These are phyloP conservation scores for Hylomyscus alleni DNA, from an alignment of 2,797 vertebrate genomes.

Conservation along the genomic window DNA sequence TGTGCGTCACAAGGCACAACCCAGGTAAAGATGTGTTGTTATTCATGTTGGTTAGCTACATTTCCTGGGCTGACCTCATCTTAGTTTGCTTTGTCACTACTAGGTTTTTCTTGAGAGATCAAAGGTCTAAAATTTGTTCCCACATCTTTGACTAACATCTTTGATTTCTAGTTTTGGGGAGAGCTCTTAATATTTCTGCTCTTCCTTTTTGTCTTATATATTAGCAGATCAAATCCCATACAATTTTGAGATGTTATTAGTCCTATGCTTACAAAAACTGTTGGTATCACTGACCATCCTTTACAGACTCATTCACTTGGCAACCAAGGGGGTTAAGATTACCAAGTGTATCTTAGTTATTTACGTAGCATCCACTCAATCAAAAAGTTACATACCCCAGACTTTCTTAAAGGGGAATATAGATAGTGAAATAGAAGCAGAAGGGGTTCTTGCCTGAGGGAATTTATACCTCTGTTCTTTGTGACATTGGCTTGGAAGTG, in stretches of 20 bases:
- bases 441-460: not conserved
- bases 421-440: conserved; percentile 3
- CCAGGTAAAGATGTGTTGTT: conserved; percentile 65
- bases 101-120: conserved; percentile 33
- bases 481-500: not conserved
- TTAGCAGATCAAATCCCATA: not conserved
- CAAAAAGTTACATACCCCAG: conserved; percentile 13
- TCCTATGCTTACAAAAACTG: not conserved
- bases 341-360: conserved; percentile 30
- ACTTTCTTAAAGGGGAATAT: not conserved
- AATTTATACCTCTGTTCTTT: not conserved
- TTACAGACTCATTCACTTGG: conserved; percentile 40
- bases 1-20: conserved; percentile 71
- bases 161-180: conserved; percentile 25
- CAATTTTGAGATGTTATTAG: not conserved
- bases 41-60: conserved; percentile 54
- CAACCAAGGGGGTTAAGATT: not conserved
- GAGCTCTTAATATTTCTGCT: conserved; percentile 42
- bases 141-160: not conserved
- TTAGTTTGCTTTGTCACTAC: conserved; percentile 48
- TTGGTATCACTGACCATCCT: not conserved
- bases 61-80: conserved; percentile 54
- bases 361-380: not conserved
- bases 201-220: not conserved
- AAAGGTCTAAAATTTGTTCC: not conserved